Percentiles rank a stretch among this genome's conserved stretches.
Evolutionary conservation across 2,113 vertebrate species (phyloP).

Genomic region (Platichthys flesus): DNA sequence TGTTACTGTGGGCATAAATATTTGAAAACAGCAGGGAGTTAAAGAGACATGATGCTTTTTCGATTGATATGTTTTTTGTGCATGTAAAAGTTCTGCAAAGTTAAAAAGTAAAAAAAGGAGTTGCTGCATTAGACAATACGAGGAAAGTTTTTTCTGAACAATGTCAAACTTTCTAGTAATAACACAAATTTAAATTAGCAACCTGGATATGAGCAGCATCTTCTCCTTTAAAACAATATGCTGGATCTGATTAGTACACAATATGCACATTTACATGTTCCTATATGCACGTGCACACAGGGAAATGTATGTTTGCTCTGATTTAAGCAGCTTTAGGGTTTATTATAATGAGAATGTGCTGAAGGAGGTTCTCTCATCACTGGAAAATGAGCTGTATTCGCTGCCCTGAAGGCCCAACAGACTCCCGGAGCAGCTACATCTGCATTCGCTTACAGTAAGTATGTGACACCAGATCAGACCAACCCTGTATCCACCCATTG

Average conservation of each 20-base stretch:
- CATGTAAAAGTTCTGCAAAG: too few relatives aligned
- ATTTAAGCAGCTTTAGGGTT: conserved; percentile 4
- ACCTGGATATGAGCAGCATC: too few relatives aligned
- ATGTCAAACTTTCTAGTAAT: too few relatives aligned
- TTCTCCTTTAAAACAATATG: conserved; percentile 15
- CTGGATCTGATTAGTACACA: conserved; percentile 40
- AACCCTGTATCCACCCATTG: conserved; percentile 36
- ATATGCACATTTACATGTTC: conserved; percentile 27
- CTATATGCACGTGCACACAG: conserved; percentile 14
- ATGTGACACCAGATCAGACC: conserved; percentile 20
- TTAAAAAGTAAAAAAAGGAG: too few relatives aligned
- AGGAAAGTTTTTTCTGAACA: too few relatives aligned
- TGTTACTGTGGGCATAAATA: conserved; percentile 2
- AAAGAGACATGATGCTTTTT: too few relatives aligned
- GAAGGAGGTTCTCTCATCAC: not conserved
- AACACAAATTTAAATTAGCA: too few relatives aligned
- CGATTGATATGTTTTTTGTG: too few relatives aligned
- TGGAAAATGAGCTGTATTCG: not conserved
- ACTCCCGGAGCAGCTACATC: conserved; percentile 20
- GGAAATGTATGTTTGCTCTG: conserved; percentile 1
- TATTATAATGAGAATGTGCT: too few relatives aligned
- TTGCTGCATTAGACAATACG: too few relatives aligned
- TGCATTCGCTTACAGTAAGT: not conserved
- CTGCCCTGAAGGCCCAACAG: not conserved
- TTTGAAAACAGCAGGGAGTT: conserved; percentile 17